Conservation (phyloP, 2,113 vertebrate species). For the Syngnathus scovelli region DNA sequence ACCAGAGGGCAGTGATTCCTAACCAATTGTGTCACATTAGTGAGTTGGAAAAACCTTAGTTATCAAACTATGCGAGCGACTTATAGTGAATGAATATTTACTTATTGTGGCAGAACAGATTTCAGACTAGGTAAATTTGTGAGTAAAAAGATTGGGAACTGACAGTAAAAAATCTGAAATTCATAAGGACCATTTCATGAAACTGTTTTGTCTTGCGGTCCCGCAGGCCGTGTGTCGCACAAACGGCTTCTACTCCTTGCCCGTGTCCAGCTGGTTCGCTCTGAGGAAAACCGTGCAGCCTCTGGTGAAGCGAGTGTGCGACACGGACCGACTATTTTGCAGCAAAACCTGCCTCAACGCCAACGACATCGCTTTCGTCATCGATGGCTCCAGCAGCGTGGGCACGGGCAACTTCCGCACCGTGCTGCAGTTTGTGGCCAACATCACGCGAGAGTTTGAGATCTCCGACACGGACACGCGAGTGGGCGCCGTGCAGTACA, state of each 20-base stretch:
- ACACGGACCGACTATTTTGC: conserved; percentile 82
- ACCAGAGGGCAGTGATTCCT: neutral
- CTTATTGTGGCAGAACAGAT: neutral
- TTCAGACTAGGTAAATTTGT: neutral
- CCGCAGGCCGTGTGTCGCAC: conserved; percentile 91
- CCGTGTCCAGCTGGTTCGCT: conserved; percentile 86
- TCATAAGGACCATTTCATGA: neutral
- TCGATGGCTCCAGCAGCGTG: conserved; percentile 95
- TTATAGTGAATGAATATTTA: neutral
- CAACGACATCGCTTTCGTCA: conserved; percentile 89
- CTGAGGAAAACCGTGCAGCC: conserved; percentile 83
- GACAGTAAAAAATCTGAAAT: neutral
- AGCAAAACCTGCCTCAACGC: conserved; percentile 98
- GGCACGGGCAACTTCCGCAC: conserved; percentile 93
- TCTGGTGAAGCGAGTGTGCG: conserved; percentile 86
- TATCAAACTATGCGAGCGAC: neutral
- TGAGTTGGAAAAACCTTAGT: neutral
- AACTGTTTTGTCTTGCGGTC: neutral
- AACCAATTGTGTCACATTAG: neutral
- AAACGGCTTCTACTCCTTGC: conserved; percentile 83
- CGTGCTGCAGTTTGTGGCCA: conserved; percentile 91
- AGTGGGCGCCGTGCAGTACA: conserved; percentile 91
- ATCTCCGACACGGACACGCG: conserved; percentile 93
- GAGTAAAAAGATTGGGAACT: neutral
- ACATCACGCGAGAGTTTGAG: conserved; percentile 90